Percentiles rank a stretch among this genome's conserved stretches.
Conservation (phyloP, 2,113 vertebrate species). For the Podarcis cretensis region DNA sequence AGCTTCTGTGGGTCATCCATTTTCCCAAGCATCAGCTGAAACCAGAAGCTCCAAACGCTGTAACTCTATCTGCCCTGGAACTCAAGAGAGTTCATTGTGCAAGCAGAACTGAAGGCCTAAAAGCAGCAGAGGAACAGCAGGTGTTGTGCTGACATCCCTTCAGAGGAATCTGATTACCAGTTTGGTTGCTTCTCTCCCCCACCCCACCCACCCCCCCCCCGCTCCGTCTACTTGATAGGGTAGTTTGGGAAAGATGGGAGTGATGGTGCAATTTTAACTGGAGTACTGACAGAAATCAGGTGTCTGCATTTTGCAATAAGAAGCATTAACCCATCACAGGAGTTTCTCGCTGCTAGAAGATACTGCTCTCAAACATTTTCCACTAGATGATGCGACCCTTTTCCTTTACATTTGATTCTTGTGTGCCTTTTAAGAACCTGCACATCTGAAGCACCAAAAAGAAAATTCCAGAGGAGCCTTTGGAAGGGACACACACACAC, state of each 20-base stretch:
- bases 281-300: slow-evolving; percentile 75
- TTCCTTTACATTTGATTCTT: slow-evolving; percentile 50
- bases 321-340: slow-evolving; percentile 69
- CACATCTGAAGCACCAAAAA: slow-evolving; percentile 32
- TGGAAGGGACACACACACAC: background rate
- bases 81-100: slow-evolving; percentile 49
- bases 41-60: slow-evolving; percentile 46
- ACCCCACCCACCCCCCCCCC: accelerated
- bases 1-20: slow-evolving; percentile 41
- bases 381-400: slow-evolving; percentile 37
- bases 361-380: slow-evolving; percentile 59
- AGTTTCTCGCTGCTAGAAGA: slow-evolving; percentile 65
- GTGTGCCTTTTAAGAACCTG: slow-evolving; percentile 29
- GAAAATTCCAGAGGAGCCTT: slow-evolving; percentile 21
- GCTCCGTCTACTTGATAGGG: slow-evolving; percentile 70
- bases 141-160: slow-evolving; percentile 56
- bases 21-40: slow-evolving; percentile 61
- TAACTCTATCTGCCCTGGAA: slow-evolving; percentile 43
- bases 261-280: slow-evolving; percentile 66
- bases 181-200: slow-evolving; percentile 60
- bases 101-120: slow-evolving; percentile 56
- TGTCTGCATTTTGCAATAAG: slow-evolving; percentile 74
- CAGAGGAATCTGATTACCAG: slow-evolving; percentile 68
- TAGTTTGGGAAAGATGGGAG: slow-evolving; percentile 55
- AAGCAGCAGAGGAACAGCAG: slow-evolving; percentile 57